Conservation (phyloP, 2,797 vertebrate genomes). For the Onychomys torridus region DNA sequence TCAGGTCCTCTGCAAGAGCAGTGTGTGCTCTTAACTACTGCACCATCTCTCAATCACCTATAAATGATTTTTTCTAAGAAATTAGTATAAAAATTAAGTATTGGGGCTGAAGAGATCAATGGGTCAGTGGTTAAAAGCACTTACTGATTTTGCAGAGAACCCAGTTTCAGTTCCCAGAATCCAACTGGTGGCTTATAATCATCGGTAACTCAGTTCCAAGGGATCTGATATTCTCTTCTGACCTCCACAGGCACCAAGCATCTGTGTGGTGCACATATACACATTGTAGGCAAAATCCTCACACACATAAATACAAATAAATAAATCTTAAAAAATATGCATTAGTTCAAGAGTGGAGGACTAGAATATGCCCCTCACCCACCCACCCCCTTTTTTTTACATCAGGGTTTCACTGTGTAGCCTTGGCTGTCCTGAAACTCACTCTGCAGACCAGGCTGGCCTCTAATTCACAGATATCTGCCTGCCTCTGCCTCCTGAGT, state of each 20-base stretch:
- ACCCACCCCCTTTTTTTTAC: too few species aligned
- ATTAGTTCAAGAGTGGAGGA: neutral
- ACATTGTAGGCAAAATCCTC: neutral
- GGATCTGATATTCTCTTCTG: neutral
- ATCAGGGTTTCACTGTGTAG: neutral
- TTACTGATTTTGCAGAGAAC: neutral
- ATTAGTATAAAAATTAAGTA: neutral
- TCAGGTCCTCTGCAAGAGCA: neutral
- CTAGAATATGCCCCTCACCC: neutral
- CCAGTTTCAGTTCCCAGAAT: neutral
- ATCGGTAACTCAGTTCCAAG: neutral
- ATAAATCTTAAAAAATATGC: neutral
- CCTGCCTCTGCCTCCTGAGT: neutral
- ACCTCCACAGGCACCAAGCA: neutral
- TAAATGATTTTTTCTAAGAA: slow-evolving; percentile 9
- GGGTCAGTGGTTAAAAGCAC: neutral
- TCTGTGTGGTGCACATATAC: neutral
- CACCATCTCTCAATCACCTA: neutral
- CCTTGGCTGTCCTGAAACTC: neutral
- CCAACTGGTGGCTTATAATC: neutral
- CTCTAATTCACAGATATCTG: neutral
- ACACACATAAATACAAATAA: neutral
- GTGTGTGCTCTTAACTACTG: neutral
- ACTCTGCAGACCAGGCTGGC: neutral
- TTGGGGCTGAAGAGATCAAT: neutral